Base-by-base conservation (phyloP, 2,113 vertebrate species). In the Plotosus lineatus region DNA sequence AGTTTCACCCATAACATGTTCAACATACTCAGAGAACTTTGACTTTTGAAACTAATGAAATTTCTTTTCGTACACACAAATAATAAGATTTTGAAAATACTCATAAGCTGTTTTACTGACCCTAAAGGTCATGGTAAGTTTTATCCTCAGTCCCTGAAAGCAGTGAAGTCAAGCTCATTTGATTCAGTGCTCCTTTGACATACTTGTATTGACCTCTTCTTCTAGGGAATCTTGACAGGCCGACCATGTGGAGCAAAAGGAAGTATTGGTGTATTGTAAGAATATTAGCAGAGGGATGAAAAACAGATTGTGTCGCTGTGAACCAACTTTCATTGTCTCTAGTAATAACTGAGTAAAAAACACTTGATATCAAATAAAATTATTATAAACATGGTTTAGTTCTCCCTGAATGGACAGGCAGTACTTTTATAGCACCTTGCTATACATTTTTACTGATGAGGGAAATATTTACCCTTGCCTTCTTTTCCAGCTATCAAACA, bases 111-210 rank as follows among this genome's bases (percentile, higher is more conserved):
- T 85, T 82, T 50, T 77, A 73, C 73, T 86, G 86, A 90, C 87
- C 85, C 86, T 81, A 85, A 81, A 89, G 86, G 84, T 73, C 85
- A 80, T 69, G 75, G 63, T 79, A 26, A 65, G 31, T 73, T 74
- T 80, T 74, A 76, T 77, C 75, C 75, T 89, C 75, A 15, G 69
- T 68, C 48, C 81, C 15, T 11, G 82, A 79, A 74, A 83, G 83
- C 88, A 89, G 88, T 89, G 63, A 76, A 83, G 86, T 85, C 83
- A 83, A 85, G 87, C 88, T 90, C 89, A 90, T 90, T 88, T 89
- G 79, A 90, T 91, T 90, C 89, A 78, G 85, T 88, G 63, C 81
- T 72, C 61, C 75, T 65, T 68, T 83, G 89, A 85, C 87, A 78
- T 88, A 87, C 88, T 44, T 77, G 69, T 83, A 91, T 93, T 60